phyloP scores from a whole-genome alignment of 2,113 vertebrate genomes.

The Chaetodon trifascialis region DNA sequence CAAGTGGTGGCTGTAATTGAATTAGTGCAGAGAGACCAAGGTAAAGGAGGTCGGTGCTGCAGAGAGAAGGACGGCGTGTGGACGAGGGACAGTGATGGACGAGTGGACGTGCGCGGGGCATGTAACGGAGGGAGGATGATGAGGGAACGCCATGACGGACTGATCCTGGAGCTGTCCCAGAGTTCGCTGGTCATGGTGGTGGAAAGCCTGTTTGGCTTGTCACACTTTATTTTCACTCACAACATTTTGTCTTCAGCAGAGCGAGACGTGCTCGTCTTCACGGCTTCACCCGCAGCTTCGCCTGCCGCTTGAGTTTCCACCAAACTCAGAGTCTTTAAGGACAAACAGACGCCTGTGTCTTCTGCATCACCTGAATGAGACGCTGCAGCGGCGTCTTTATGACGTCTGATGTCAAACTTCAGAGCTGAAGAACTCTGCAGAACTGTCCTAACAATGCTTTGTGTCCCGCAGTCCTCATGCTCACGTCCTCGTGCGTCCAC shows the following conservation, averaged over 20 bases:
- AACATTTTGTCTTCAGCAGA: constrained; percentile 20
- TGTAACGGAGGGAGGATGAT: constrained; percentile 41
- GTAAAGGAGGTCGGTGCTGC: constrained; percentile 58
- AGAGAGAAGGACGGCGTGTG: constrained; percentile 5
- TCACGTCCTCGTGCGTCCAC: not conserved
- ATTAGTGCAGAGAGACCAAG: constrained; percentile 57
- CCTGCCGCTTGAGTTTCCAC: too few relatives aligned
- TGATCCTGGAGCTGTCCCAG: constrained; percentile 52
- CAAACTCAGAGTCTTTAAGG: too few relatives aligned
- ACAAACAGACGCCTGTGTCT: too few relatives aligned
- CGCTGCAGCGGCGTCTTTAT: too few relatives aligned
- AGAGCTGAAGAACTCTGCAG: too few relatives aligned
- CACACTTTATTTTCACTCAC: constrained; percentile 35
- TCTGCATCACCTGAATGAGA: too few relatives aligned
- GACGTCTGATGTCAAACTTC: too few relatives aligned
- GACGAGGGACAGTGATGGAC: constrained; percentile 5
- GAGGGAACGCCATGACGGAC: constrained; percentile 54
- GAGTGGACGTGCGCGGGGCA: constrained; percentile 35
- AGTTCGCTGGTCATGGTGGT: constrained; percentile 43
- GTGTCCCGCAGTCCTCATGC: too few relatives aligned
- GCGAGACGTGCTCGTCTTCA: constrained; percentile 2
- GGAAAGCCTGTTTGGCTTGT: too few relatives aligned
- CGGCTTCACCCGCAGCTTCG: not conserved
- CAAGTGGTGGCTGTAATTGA: constrained; percentile 64
- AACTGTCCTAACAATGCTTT: too few relatives aligned